A percentile compares a stretch with the other conserved stretches of the same genome.
phyloP scores from a whole-genome alignment of 2,797 vertebrate genomes.

The Tokudaia muenninki region DNA sequence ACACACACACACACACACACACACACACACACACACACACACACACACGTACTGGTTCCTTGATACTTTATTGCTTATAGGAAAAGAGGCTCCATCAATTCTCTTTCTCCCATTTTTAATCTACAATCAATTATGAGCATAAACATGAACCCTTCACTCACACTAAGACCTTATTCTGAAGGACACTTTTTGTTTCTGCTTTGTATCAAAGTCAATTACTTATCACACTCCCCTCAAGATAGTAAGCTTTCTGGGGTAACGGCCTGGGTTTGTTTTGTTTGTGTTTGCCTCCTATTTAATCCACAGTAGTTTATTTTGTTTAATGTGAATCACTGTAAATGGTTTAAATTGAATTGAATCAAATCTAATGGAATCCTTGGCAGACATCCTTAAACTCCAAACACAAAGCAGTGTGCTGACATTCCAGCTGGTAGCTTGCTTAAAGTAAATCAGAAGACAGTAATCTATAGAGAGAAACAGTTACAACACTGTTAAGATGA shows the following conservation, averaged over 20 bases:
- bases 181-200: not conserved
- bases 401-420: not conserved
- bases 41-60: not conserved
- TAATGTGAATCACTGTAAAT: not conserved
- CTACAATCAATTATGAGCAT: not conserved
- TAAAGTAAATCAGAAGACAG: constrained; percentile 38
- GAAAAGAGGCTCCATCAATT: constrained; percentile 11
- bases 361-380: not conserved
- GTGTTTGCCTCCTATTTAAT: not conserved
- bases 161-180: not conserved
- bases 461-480: not conserved
- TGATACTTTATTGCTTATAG: not conserved
- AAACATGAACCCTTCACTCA: not conserved
- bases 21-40: not conserved
- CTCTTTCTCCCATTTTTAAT: constrained; percentile 2
- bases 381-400: not conserved
- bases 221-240: not conserved
- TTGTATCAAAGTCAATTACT: not conserved
- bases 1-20: not conserved
- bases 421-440: not conserved
- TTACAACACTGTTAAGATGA: not conserved
- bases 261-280: not conserved
- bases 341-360: not conserved
- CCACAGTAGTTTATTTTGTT: constrained; percentile 25
- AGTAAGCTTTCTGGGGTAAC: not conserved